Evolutionary conservation across 2,888 invertebrate genomes (phyloP), one percentile per base, ranked within the genome.

Genomic region (Helobdella robusta): DNA sequence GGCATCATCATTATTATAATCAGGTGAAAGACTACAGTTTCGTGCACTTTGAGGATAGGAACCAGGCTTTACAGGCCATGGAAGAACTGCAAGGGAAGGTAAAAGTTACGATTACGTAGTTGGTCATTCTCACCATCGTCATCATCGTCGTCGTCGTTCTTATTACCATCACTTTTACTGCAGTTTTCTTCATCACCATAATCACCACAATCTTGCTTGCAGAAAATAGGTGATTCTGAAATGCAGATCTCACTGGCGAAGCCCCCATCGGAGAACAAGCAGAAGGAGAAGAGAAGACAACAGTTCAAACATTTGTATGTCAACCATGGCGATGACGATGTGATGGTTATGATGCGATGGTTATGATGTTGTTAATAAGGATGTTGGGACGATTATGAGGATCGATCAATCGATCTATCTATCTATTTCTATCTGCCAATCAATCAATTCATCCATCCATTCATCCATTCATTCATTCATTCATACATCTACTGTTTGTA

Each of bases 211-310:
- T 8, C 30, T 64, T 64, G 30, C 46, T 23, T 35, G 5, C 23
- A 68, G 68, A 61, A 63, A 44, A 25, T 68, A 20, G 60, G 66
- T 28, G 69, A 68, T 23, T 63, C 68, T 15, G 69, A 67, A 30
- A 89, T 97, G 78, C 93, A 97, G 83, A 91, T 97, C 72, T 94
- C 94, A 68, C 84, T 98, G 73, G 98, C 98, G 69, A 98, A 98
- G 84, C 98, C 98, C 70, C 95, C 95, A 74, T 92, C 93, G 73
- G 97, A 98, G 82, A 94, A 94, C 82, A 94, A 94, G 85, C 94
- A 95, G 81, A 77, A 78, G 68, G 77, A 78, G 70, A 74, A 74
- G 68, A 69, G 76, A 58, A 75, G 75, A 40, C 70, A 75, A 63
- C 68, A 68, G 48, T 52, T 56, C 46, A 66, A 50, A 20, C 25